Evolutionary conservation across 2,888 invertebrate genomes (phyloP).

Genomic region (Limnephilus lunatus): DNA sequence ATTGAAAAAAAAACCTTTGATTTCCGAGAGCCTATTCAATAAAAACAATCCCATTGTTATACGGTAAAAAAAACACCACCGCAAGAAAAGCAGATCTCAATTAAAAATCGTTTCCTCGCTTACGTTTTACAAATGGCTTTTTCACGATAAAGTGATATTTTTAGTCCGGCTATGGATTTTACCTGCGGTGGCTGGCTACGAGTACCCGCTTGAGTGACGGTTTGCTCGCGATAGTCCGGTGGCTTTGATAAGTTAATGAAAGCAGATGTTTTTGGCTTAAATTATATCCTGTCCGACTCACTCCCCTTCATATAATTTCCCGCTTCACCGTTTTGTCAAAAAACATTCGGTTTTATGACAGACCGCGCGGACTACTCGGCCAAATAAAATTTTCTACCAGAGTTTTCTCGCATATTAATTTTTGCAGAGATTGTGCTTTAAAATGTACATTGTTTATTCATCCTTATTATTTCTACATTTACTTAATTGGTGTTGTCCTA

Average conservation of each 20-base stretch:
- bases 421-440: not conserved
- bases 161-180: not conserved
- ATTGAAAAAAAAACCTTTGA: not conserved
- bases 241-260: constrained; percentile 45
- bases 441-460: not conserved
- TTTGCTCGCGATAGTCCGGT: constrained; percentile 21
- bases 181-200: not conserved
- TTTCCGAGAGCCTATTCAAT: not conserved
- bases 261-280: constrained; percentile 49
- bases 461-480: no score
- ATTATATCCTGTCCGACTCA: constrained; percentile 31
- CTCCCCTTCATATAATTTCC: constrained; percentile 37
- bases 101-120: not conserved
- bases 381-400: not conserved
- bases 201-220: not conserved
- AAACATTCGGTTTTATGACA: constrained; percentile 16
- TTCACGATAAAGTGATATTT: not conserved
- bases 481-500: no score
- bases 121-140: not conserved
- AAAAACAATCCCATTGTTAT: not conserved
- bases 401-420: not conserved
- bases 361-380: not conserved
- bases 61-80: not conserved
- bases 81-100: not conserved
- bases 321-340: constrained; percentile 23